phyloP scores from a whole-genome alignment of 2,888 invertebrate species.

The Mythimna pallens region DNA sequence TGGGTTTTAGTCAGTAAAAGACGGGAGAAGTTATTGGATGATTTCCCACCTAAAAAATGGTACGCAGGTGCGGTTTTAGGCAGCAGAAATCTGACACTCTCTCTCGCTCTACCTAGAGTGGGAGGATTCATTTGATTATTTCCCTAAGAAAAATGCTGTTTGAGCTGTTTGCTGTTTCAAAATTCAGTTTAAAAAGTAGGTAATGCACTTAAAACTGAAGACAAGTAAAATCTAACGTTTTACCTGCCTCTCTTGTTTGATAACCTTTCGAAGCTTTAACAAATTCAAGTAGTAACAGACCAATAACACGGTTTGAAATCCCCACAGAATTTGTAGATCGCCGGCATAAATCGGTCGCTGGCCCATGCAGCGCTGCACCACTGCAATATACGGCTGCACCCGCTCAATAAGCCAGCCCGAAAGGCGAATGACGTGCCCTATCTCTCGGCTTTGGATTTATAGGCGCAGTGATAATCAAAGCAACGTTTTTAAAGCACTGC shows the following conservation, averaged over 20 bases:
- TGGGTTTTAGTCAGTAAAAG: too few relatives aligned
- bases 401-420: slow-evolving; percentile 66
- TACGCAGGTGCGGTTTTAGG: too few relatives aligned
- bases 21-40: too few relatives aligned
- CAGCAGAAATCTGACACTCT: too few relatives aligned
- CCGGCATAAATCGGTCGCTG: slow-evolving; percentile 58
- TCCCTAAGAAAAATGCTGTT: too few relatives aligned
- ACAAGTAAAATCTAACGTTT: neutral
- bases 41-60: too few relatives aligned
- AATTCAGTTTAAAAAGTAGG: too few relatives aligned
- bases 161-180: too few relatives aligned
- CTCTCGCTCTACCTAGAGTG: too few relatives aligned
- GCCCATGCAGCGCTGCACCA: slow-evolving; percentile 54
- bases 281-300: slow-evolving; percentile 42
- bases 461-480: slow-evolving; percentile 57
- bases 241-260: slow-evolving; percentile 5
- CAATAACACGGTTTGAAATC: slow-evolving; percentile 61
- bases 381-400: slow-evolving; percentile 59
- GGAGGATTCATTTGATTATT: too few relatives aligned
- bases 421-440: slow-evolving; percentile 67
- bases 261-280: slow-evolving; percentile 10
- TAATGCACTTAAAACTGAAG: too few relatives aligned
- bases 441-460: slow-evolving; percentile 65
- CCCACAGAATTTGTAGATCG: slow-evolving; percentile 62
- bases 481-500: slow-evolving; percentile 52